These are phyloP conservation scores for Lynx canadensis DNA, from an alignment of 2,113 vertebrate species.

Conservation along the genomic window DNA sequence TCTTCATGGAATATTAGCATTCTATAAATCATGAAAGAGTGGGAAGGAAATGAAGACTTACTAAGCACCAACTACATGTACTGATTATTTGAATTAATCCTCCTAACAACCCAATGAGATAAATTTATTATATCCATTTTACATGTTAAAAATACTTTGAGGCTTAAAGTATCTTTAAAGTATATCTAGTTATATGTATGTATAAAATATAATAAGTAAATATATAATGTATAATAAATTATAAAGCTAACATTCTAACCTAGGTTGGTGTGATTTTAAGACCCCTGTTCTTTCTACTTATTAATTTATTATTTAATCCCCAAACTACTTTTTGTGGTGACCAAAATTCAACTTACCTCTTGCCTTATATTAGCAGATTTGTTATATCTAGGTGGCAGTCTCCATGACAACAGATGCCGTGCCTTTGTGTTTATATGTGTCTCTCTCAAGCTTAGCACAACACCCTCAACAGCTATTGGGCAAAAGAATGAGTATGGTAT, in stretches of 20 bases:
- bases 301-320: not conserved
- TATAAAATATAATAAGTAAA: not conserved
- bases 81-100: conserved; percentile 8
- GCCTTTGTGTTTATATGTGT: not conserved
- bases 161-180: conserved; percentile 20
- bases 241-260: not conserved
- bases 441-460: not conserved
- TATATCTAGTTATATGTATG: not conserved
- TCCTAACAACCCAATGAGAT: not conserved
- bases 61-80: not conserved
- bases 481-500: not conserved
- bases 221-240: not conserved
- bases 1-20: not conserved
- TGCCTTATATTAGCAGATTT: not conserved
- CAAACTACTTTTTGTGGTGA: not conserved
- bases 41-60: conserved; percentile 32
- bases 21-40: not conserved
- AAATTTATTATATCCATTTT: not conserved
- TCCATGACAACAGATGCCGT: not conserved
- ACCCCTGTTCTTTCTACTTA: not conserved
- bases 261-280: not conserved
- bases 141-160: conserved; percentile 16
- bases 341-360: not conserved
- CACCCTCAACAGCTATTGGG: not conserved
- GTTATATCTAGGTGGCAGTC: not conserved